Conservation (phyloP, 2,113 vertebrate species). For the Trachemys scripta region DNA sequence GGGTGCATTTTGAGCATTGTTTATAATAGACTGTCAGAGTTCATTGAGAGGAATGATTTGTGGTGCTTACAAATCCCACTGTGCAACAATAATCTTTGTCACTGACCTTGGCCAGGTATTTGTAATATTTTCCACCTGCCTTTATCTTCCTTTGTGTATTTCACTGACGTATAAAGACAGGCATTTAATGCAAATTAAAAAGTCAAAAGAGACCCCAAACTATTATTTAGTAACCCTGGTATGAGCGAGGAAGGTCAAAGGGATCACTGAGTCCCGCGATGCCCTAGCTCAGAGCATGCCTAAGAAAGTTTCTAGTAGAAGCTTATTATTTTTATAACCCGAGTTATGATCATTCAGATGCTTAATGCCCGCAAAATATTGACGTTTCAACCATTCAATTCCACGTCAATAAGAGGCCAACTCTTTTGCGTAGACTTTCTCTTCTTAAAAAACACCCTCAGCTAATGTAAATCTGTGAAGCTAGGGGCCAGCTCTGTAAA, state of each 20-base stretch:
- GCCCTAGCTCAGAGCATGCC: neutral
- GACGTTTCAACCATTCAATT: neutral
- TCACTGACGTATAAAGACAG: neutral
- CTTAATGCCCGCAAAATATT: neutral
- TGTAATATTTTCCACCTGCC: neutral
- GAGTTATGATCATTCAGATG: neutral
- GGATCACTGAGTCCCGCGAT: neutral
- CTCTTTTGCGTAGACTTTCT: neutral
- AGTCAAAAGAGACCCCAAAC: conserved; percentile 3
- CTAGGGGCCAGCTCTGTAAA: neutral
- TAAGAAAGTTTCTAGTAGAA: neutral
- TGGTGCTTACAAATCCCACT: neutral
- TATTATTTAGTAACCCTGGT: neutral
- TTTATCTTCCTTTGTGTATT: neutral
- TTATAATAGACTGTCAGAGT: conserved; percentile 34
- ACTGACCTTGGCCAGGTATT: conserved; percentile 1
- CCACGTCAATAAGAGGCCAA: neutral
- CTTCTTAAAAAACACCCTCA: neutral
- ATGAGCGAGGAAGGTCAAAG: neutral
- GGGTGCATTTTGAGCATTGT: conserved; percentile 7
- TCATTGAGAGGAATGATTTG: conserved; percentile 25
- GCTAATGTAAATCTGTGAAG: neutral
- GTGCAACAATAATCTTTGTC: conserved; percentile 4
- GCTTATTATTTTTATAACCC: conserved; percentile 4
- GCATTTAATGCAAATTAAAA: neutral